Evolutionary conservation across 2,113 vertebrate species (phyloP), one percentile per base, ranked within the genome.

Genomic region (Pachycephala philippinensis): DNA sequence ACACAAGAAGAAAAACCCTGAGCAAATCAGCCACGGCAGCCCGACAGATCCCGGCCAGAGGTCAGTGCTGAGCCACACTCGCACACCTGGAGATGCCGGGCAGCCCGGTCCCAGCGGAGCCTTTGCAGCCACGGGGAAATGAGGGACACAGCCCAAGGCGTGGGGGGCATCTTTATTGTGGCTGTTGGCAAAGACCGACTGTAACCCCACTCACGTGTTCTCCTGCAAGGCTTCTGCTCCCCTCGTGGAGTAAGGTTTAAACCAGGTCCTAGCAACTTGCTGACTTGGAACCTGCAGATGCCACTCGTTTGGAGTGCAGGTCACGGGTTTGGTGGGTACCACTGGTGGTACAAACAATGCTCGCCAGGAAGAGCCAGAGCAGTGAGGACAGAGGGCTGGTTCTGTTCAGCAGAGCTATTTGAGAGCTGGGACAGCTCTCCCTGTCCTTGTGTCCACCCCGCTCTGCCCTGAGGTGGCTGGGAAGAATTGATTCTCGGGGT

Each of bases 51-150:
- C 27, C 2, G 10, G 86, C 40, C 76, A 64, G 61, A 81, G 84
- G 65, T 87, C 72, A 66, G 80, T 60, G 64, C 11, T 59, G 60
- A 89, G 76, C 72, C 37, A 37, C 21, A 2, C 44, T 6, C 68
- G 27, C 65, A 2, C 22, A 35, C 26, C 39, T 21, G 52, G 42
- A 52, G 37, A 26, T 15, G 56, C 30, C 2, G 3, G 13, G 28
- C 66, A 79, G 60, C 52, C 30, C 5, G 3, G 8, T 24, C 20
- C 44, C 4, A 2, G 21, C 0, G 1, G 12, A 22, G 6, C 33
- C 65, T 66, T 42, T 42, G 35, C 0, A 3, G 28, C 31, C 59
- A 9, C 0, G 0, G 26, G 45, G 15, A 42, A 40, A 74, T 2
- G 50, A 50, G 15, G 24, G 40, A 49, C 6, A 5, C 21, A 28